Percentiles rank a stretch among this genome's conserved stretches.
These are phyloP conservation scores for Pandion haliaetus DNA, from an alignment of 2,113 vertebrate genomes.

Conservation along the genomic window DNA sequence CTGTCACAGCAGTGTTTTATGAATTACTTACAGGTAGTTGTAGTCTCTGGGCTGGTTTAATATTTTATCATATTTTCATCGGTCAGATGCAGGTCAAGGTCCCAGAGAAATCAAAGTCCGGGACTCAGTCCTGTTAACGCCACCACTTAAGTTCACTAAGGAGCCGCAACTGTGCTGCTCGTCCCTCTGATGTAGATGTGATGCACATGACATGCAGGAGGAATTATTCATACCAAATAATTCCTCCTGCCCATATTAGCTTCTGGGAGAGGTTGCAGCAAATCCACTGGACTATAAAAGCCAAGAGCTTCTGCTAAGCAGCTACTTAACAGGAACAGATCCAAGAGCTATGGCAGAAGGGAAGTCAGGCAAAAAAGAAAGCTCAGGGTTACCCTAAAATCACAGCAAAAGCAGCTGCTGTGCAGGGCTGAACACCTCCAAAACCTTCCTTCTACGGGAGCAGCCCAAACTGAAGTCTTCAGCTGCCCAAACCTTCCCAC, in stretches of 20 bases:
- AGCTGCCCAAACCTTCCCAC: background rate
- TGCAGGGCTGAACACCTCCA: fast-evolving
- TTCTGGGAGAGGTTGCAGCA: background rate
- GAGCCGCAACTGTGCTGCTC: fast-evolving
- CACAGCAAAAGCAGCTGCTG: background rate
- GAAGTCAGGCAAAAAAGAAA: background rate
- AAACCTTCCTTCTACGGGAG: fast-evolving
- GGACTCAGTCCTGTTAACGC: background rate
- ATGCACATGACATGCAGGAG: background rate
- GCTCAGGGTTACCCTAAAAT: background rate
- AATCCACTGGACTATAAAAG: background rate
- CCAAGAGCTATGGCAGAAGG: background rate
- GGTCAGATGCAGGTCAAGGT: background rate
- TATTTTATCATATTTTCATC: background rate
- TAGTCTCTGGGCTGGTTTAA: background rate
- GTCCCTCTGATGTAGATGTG: background rate
- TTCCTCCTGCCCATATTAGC: background rate
- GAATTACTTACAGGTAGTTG: background rate
- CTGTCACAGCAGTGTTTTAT: fast-evolving
- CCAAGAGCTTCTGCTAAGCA: background rate
- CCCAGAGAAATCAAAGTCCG: background rate
- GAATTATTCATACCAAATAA: background rate
- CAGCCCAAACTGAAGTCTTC: fast-evolving
- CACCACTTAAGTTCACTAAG: background rate
- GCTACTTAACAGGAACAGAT: background rate